These are phyloP conservation scores for Salticus scenicus DNA, from an alignment of 2,888 invertebrate genomes.

Conservation along the genomic window DNA sequence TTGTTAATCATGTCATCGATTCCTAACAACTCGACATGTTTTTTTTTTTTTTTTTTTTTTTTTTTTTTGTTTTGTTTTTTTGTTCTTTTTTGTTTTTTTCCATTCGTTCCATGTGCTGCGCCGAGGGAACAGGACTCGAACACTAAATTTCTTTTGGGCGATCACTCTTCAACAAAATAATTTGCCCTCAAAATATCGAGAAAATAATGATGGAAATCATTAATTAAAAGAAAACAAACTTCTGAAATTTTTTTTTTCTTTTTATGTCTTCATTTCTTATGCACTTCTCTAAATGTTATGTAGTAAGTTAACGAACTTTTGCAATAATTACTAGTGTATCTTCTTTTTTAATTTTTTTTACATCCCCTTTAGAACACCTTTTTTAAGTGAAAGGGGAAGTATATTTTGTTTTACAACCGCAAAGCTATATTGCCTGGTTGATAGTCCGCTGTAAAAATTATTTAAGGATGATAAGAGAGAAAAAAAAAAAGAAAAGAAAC, in stretches of 20 bases:
- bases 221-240: conserved; percentile 68
- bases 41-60: no score
- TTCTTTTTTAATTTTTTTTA: conserved; percentile 15
- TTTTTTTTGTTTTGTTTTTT: no score
- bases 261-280: background rate
- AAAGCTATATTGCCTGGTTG: conserved; percentile 32
- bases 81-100: no score
- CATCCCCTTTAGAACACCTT: background rate
- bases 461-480: conserved; percentile 1
- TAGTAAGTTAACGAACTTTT: conserved; percentile 66
- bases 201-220: conserved; percentile 68
- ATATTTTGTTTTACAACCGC: conserved; percentile 51
- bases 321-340: conserved; percentile 59
- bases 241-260: conserved; percentile 12
- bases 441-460: conserved; percentile 46
- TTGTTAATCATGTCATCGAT: no score
- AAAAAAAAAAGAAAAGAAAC: no score
- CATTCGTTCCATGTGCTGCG: no score
- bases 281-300: conserved; percentile 29
- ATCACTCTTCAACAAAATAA: conserved; percentile 42
- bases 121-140: no score
- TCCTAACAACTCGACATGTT: no score
- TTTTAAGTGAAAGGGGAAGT: conserved; percentile 2
- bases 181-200: conserved; percentile 48
- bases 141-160: background rate